Base-by-base conservation (phyloP, 2,888 invertebrate genomes). In the Diabrotica balteata region DNA sequence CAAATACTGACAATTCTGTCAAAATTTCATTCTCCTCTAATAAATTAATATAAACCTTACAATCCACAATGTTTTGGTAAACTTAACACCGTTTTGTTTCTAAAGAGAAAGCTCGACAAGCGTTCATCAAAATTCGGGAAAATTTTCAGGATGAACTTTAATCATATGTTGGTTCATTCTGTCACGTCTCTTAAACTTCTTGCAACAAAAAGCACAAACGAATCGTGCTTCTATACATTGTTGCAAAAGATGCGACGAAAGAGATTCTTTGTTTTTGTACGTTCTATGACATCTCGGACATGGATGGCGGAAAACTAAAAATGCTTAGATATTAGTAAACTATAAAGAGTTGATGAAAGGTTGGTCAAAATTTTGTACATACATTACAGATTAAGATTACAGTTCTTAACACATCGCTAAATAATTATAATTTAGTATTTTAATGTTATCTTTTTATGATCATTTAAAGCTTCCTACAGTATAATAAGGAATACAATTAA, bases 211-310 rank as follows among this genome's bases (percentile, higher is more conserved):
- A 8, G 51, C 49, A 53, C 75, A 75, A 7, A 58, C 42, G 53
- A 72, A 75, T 65, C 71, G 65, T 0, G 75, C 73, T 61, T 71
- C 73, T 50, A 73, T 70, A 51, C 70, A 71, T 47, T 71, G 70
- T 50, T 71, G 70, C 11, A 63, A 50, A 8, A 71, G 60, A 17
- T 71, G 70, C 7, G 70, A 64, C 2, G 66, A 89, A 64, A 92
- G 84, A 44, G 90, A 91, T 70, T 90, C 89, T 79, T 90, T 90
- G 82, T 89, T 73, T 71, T 76, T 78, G 63, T 76, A 78, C 10
- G 66, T 64, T 63, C 74, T 74, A n/a, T 68, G 64, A 66, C 77
- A 77, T 64, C 73, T 71, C 5, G 72, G 72, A 53, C 77, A 77
- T 22, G 61, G 61, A 55, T 60, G 55, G 10, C 60, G 61, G 7